Base-by-base conservation (phyloP, 1,140 invertebrate species). In the Battus philenor region DNA sequence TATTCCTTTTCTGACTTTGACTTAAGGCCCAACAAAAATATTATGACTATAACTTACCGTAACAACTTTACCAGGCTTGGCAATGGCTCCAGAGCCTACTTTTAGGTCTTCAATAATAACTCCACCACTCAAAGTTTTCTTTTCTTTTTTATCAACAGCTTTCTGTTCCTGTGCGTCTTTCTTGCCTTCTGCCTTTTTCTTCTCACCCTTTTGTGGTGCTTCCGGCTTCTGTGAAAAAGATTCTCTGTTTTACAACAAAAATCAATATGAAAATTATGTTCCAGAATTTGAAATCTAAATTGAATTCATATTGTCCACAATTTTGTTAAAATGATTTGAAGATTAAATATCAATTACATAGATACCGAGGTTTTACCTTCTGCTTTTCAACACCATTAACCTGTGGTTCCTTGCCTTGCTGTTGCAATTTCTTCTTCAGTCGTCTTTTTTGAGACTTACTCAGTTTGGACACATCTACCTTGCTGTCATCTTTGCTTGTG, bases 81-180 rank as follows among this genome's bases (percentile, higher is more conserved):
- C 95, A n/a, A 88, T 75, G 0, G 89, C 80, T 4, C 96, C 96
- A 56, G 85, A 88, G 5, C 97, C 96, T 30, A 91, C 69, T 73
- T 90, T 90, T 0, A 95, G 3, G 53, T 98, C 96, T 72, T 95
- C 91, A 52, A 95, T 80, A 44, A 90, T 84, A 0, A 97, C 89
- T 38, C 95, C 95, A 26, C 93, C 93, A 54, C 89, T 80, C 8
- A 95, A 50, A 3, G 88, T 87, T 57, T 90, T 91, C 65, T 91
- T 92, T 46, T 89, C 87, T 51, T 78, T 86, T 36, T 81, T 81
- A 0, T 82, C 49, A 41, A 59, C 55, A 4, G 44, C 61, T 15
- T 62, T 47, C 9, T 29, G 47, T 9, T 66, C 78, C 41, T 75
- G 61, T 27, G 75, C 59, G 18, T 81, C 73, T 62, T 87, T 78